Base-by-base conservation (phyloP, 64 coral and sea anemone species). In the Montipora cactus region DNA sequence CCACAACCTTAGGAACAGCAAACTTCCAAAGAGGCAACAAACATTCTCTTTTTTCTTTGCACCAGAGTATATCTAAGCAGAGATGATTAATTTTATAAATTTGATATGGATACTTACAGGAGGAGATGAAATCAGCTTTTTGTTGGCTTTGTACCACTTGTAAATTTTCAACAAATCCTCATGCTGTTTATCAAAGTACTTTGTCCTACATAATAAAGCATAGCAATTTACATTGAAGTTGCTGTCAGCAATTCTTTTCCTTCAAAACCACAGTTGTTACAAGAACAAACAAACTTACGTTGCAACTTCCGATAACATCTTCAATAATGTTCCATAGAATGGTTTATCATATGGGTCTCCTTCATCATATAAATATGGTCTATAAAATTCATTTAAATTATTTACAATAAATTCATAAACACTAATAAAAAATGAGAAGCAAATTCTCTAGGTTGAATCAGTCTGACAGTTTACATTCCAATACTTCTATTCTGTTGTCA, bases 291-390 rank as follows among this genome's bases (percentile, higher is more conserved):
- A 71, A 22, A 95, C 84, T 96, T 96, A 99, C 98, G 72, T 99
- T 89, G 95, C 89, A 74, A 99, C 98, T 53, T 99, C 95, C 82
- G 96, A 96, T 22, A 99, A 85, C 92, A 99, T 94, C 88, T 99
- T 99, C 47, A 99, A n/a, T 49, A 99, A 23, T 7, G 95, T 96
- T 73, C 79, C 87, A 78, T 99, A 96, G 72, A 99, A 99, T 9
- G 98, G 98, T 81, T 85, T 99, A 86, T 99, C 98, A 92, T 99
- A 99, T 21, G 94, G 88, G 55, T 99, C 98, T 22, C 95, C 98
- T 74, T 99, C 94, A 71, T 99, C 98, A 87, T 94, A 99, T 86
- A 99, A 84, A 66, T 89, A 96, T 16, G 98, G 98, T 49, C 98
- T 99, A 80, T n/a, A 51, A 44, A 53, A 89, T 23, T 12, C 5